A percentile compares a stretch with the other conserved stretches of the same genome.
phyloP scores from a whole-genome alignment of 2,888 invertebrate genomes.

The Escarpia spicata region DNA sequence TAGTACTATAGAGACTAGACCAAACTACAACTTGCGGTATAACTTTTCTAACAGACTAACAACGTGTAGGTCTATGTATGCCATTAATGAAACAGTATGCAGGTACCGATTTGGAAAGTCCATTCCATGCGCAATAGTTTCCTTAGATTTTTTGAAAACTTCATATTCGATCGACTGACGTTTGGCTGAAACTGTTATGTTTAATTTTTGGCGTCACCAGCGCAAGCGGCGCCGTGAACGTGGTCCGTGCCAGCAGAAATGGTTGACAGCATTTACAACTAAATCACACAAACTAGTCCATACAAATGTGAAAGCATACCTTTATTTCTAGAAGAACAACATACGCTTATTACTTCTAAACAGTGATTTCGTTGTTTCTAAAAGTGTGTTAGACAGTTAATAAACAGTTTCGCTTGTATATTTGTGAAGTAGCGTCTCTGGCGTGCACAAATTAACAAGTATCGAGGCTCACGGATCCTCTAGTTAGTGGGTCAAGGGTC shows the following conservation, averaged over 20 bases:
- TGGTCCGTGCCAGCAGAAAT: background rate
- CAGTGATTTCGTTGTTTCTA: background rate
- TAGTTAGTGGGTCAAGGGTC: background rate
- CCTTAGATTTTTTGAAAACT: too few species aligned
- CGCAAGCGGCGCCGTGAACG: background rate
- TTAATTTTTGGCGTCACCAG: too few species aligned
- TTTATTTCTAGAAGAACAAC: background rate
- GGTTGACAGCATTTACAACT: background rate
- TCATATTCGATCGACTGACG: too few species aligned
- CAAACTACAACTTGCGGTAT: too few species aligned
- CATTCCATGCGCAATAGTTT: too few species aligned
- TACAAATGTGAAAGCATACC: background rate
- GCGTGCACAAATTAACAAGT: background rate
- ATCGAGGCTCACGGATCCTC: background rate
- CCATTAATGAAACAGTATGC: too few species aligned
- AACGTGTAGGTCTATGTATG: too few species aligned
- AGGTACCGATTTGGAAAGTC: too few species aligned
- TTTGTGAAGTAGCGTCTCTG: slow-evolving; percentile 13
- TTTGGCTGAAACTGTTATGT: too few species aligned
- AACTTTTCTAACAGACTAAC: too few species aligned
- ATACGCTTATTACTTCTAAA: background rate
- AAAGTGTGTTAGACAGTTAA: background rate
- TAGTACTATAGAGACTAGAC: too few species aligned
- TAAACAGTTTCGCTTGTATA: background rate
- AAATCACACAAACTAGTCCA: background rate